A percentile compares a stretch with the other conserved stretches of the same genome.
Evolutionary conservation across 2,113 vertebrate species (phyloP).

Genomic region (Passer montanus): DNA sequence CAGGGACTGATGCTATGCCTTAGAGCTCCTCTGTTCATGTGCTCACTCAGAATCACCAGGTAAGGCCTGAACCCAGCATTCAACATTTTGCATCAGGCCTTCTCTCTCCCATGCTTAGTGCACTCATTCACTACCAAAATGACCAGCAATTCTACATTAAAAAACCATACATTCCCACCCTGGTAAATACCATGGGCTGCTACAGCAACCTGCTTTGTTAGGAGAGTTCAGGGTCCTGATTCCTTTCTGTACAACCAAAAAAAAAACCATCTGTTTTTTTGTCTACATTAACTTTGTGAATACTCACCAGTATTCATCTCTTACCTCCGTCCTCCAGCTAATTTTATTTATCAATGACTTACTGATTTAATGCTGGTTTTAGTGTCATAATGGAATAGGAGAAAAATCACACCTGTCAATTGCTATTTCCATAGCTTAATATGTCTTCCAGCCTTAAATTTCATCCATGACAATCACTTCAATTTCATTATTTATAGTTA

Average conservation of each 20-base stretch:
- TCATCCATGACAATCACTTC: not conserved
- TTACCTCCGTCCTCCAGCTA: not conserved
- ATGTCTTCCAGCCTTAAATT: not conserved
- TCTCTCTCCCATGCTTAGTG: not conserved
- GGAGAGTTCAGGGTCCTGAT: not conserved
- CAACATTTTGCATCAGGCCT: not conserved
- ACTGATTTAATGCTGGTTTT: not conserved
- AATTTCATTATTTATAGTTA: not conserved
- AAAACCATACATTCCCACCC: not conserved
- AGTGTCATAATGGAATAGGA: not conserved
- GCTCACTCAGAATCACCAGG: not conserved
- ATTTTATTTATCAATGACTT: not conserved
- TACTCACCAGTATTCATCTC: not conserved
- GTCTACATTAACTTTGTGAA: not conserved
- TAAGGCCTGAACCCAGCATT: not conserved
- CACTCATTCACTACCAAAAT: not conserved
- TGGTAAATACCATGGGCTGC: not conserved
- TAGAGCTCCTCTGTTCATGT: not conserved
- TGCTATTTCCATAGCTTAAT: not conserved
- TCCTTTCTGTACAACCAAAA: not conserved
- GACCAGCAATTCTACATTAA: not conserved
- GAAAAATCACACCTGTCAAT: not conserved
- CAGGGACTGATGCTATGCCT: not conserved
- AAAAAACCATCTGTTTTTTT: not conserved
- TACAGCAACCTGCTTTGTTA: not conserved